Evolutionary conservation across 1,140 invertebrate genomes (phyloP), one percentile per base, ranked within the genome.

Genomic region (Zaprionus capensis): DNA sequence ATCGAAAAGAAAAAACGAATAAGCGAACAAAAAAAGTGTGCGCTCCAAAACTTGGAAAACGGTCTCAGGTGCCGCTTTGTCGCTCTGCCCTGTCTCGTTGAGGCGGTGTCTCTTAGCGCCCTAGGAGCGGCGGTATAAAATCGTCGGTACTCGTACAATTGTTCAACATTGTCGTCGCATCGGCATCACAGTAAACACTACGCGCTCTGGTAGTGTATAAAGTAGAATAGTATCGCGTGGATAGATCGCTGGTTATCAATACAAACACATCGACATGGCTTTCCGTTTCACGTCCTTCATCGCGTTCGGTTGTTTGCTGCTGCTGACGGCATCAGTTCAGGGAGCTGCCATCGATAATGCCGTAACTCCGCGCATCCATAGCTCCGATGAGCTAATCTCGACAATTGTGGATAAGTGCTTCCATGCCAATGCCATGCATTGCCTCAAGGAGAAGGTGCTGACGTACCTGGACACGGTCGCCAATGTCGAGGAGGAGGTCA

Each of bases 391-490:
- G 88, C 94, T 97, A 17, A 94, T 97, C 34, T 94, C 95, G 15
- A 94, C 94, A 79, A 95, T 96, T 63, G 93, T 96, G 76, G 95
- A 95, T 93, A 95, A 95, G 91, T 97, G 96, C 93, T 94, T 95
- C 80, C 94, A 94, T 74, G 93, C 94, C 15, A 94, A 95, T 67
- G 95, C 95, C 75, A 94, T 95, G 77, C 93, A 94, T 58, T 97
- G 96, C 80, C 93, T 97, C 51, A 96, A 97, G 91, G 94, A 94
- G 80, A 95, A 96, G 92, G 95, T 97, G 61, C 93, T 97, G 9
- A 94, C 94, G 53, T 96, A 95, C 92, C 93, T 97, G 90, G 96
- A 97, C 91, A 94, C 94, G 11, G 93, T 96, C 46, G 92, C 96
- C 26, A 95, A 96, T 34, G 94, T 95, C 1, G 94, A 92, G 24